Base-by-base conservation (phyloP, 2,797 vertebrate genomes). In the Picus viridis region DNA sequence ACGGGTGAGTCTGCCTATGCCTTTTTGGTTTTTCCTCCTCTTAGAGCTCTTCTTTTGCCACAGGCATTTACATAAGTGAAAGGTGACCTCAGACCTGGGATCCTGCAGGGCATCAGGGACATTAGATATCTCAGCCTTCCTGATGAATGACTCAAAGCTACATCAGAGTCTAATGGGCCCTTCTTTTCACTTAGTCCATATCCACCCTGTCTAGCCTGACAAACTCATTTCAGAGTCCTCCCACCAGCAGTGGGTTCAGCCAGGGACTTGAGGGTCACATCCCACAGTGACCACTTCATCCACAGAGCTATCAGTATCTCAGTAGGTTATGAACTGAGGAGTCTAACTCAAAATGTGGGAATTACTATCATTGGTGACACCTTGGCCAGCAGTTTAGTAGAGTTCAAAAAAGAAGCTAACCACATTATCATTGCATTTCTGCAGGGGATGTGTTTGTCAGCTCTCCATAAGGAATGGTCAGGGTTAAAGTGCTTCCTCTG, bases 141-240 rank as follows among this genome's bases (percentile, higher is more conserved):
- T 34, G 13, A 19, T 6, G 14, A 54, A 57, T 6, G 23, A 27
- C 24, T 26, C 2, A 30, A 5, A 77, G 41, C 36, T 30, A 32
- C 22, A 0, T 2, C 51, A 54, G 53, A 59, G 51, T n/a, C 54
- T 12, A 41, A 24, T 0, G 2, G 24, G 8, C 36, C 19, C 24
- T 26, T 65, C 47, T 80, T 90, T 71, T 10, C n/a, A 16, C 4
- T 32, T 9, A 3, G 5, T 14, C 36, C n/a, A 1, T 10, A 32
- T 41, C 27, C 49, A 6, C 47, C 12, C 5, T 51, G 22, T 17
- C 24, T 58, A 39, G 23, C 18, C 63, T 80, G 39, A 58, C 4
- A 76, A 68, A 58, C n/a, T 57, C 3, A 30, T 74, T 70, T 32
- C 29, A 5, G 29, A 39, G 54, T 15, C 74, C 57, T 84, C 53